Evolutionary conservation across 2,113 vertebrate species (phyloP), one percentile per base, ranked within the genome.

Genomic region (Neotoma lepida): DNA sequence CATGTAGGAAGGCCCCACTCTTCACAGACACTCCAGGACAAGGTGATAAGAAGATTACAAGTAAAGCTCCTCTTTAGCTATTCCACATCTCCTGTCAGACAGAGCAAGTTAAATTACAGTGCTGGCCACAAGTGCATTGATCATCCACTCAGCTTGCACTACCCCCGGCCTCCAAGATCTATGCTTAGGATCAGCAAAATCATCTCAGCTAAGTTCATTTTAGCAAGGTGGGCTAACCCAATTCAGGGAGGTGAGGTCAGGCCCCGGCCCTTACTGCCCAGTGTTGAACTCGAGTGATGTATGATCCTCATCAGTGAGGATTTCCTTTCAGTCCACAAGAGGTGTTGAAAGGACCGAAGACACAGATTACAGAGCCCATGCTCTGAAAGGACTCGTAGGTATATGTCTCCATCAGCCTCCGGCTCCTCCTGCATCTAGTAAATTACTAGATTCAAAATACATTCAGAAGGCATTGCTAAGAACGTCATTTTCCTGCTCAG

Each of bases 1-100:
- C 78, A 86, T 84, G 94, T 94, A 88, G 93, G 95, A 97, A 96
- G 94, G 94, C 93, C 96, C 95, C 56, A 66, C 97, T 97, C 97
- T 98, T 98, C 97, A 98, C 97, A 98, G 98, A 97, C 97, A 98
- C 98, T 98, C 97, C 97, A 97, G 98, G 97, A 97, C 97, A 97
- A 98, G 97, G 98, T 98, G 98, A 98, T 98, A 98, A 98, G 98
- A 98, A 98, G 98, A 99, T 98, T 98, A 98, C 98, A 98, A 98
- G 97, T 97, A 98, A 98, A 98, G 97, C 98, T 98, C 98, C 97
- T 98, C 98, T 98, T 98, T 98, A 98, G 97, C 97, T 97, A 98
- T 98, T 98, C 98, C 96, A 97, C 98, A 98, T 98, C 98, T 97
- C 97, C 98, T 98, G 98, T 98, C 98, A 98, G 97, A 98, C 94